Percentiles rank a stretch among this genome's conserved stretches.
These are phyloP conservation scores for Cuniculus paca DNA, from an alignment of 2,797 vertebrate genomes.

Conservation along the genomic window DNA sequence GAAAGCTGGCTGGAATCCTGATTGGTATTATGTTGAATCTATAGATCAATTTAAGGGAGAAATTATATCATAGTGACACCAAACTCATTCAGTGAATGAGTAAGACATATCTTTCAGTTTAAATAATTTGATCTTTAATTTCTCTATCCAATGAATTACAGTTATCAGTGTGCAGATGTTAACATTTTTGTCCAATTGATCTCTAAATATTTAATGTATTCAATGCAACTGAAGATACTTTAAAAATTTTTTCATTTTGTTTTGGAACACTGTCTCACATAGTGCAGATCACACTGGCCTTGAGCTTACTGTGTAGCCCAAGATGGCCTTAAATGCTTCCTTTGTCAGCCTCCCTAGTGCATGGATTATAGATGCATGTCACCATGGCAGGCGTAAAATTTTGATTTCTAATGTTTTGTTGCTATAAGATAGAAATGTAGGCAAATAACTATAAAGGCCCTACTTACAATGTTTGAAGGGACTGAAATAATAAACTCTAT, in stretches of 20 bases:
- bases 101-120: not conserved
- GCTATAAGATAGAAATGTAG: not conserved
- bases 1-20: not conserved
- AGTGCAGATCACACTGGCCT: not conserved
- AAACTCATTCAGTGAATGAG: not conserved
- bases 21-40: not conserved
- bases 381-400: not conserved
- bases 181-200: slow-evolving; percentile 32
- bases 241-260: not conserved
- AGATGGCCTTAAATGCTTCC: not conserved
- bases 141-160: not conserved
- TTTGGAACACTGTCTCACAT: not conserved
- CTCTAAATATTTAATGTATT: slow-evolving; percentile 26
- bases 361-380: not conserved
- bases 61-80: not conserved
- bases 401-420: slow-evolving; percentile 16
- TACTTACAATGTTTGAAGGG: not conserved
- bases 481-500: not conserved
- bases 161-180: not conserved
- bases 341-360: not conserved
- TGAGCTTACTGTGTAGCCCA: not conserved
- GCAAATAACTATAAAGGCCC: not conserved
- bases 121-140: not conserved
- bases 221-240: not conserved
- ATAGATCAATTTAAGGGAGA: not conserved